Conservation (phyloP, 2,797 vertebrate species). For the Peromyscus attwateri region DNA sequence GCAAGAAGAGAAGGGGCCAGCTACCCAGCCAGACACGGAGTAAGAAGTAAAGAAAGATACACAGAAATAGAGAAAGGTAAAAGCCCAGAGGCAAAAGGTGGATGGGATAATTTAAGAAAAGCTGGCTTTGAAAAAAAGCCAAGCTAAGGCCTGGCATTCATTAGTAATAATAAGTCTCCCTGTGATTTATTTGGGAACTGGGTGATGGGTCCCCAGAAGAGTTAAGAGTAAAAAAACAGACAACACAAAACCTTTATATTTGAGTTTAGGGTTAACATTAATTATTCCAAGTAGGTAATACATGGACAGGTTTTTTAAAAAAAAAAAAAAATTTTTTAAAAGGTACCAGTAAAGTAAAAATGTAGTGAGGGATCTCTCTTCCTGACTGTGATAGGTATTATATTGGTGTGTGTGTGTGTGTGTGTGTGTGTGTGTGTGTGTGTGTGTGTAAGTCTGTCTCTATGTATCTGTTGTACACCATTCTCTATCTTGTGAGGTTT, state of each 20-base stretch:
- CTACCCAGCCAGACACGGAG: too few relatives aligned
- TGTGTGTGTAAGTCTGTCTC: neutral
- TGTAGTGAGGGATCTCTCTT: neutral
- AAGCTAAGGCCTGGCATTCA: too few relatives aligned
- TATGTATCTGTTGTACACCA: neutral
- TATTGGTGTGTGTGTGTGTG: neutral
- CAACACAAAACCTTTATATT: neutral
- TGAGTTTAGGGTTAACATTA: slow-evolving; percentile 21
- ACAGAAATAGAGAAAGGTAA: too few relatives aligned
- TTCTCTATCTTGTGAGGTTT: neutral
- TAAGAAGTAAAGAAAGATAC: too few relatives aligned
- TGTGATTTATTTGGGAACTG: too few relatives aligned
- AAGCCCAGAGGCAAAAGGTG: too few relatives aligned
- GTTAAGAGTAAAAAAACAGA: too few relatives aligned
- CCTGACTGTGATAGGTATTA: neutral
- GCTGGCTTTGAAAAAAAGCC: too few relatives aligned
- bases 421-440: neutral
- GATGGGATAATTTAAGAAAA: too few relatives aligned
- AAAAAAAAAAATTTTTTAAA: neutral
- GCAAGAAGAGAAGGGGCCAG: too few relatives aligned
- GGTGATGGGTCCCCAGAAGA: too few relatives aligned
- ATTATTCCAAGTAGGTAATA: neutral
- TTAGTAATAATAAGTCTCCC: too few relatives aligned
- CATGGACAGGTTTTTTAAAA: neutral
- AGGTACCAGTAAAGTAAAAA: neutral